These are phyloP conservation scores for Loripinus fragilis DNA, from an alignment of 2,888 invertebrate genomes.

Conservation along the genomic window DNA sequence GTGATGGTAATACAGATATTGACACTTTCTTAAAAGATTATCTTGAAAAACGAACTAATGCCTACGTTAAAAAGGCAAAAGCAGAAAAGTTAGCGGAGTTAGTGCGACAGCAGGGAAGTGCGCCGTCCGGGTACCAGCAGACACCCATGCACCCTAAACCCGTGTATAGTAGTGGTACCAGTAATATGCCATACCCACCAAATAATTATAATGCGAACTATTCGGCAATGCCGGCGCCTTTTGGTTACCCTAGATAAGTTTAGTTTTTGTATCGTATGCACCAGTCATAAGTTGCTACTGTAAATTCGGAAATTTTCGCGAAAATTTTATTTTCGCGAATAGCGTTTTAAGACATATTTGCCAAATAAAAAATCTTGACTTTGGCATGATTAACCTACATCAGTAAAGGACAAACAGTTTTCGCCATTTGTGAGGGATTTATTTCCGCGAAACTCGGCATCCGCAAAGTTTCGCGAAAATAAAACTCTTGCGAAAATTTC, in stretches of 20 bases:
- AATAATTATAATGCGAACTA: constrained; percentile 1
- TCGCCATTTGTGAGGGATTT: too few relatives aligned
- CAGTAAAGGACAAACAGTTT: too few relatives aligned
- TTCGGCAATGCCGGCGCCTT: neutral
- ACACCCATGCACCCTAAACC: neutral
- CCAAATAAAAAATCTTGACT: too few relatives aligned
- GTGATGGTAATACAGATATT: constrained; percentile 88
- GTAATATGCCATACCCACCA: constrained; percentile 20
- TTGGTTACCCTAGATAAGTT: neutral
- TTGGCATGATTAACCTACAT: too few relatives aligned
- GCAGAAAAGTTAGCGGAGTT: constrained; percentile 93
- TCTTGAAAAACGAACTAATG: constrained; percentile 89
- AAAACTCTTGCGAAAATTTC: too few relatives aligned
- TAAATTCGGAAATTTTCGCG: too few relatives aligned
- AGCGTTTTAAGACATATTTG: too few relatives aligned
- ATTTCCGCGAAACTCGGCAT: too few relatives aligned
- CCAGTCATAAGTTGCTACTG: too few relatives aligned
- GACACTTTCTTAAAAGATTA: constrained; percentile 95
- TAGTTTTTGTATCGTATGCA: too few relatives aligned
- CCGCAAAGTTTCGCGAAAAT: too few relatives aligned
- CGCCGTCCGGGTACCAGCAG: neutral
- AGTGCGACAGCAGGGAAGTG: constrained; percentile 66
- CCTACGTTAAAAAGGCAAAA: constrained; percentile 94
- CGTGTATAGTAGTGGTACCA: neutral
- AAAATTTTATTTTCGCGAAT: too few relatives aligned